Evolutionary conservation across 2,113 vertebrate genomes (phyloP), one percentile per base, ranked within the genome.

Genomic region (Myrmecobius fasciatus): DNA sequence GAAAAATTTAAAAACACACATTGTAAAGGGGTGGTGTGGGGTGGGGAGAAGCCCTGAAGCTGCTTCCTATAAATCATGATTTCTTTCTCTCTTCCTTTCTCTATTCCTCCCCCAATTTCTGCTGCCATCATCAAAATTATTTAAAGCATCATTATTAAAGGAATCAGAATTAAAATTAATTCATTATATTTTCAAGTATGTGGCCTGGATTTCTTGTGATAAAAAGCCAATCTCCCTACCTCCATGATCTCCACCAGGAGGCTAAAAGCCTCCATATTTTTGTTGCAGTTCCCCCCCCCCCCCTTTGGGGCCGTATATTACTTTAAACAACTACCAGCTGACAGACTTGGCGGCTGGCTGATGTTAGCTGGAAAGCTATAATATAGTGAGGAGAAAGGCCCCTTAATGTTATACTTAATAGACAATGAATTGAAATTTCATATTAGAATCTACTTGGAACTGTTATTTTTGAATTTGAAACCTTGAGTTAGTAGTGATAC

Each of bases 281-380:
- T 47, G 75, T 90, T 95, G 92, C 96, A 96, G 96, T 97, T 56
- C 96, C 11, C 11, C 11, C 9, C 6, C 52, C 52, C 53, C 90
- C 97, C 96, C 95, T 97, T 96, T 97, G 88, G 89, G 90, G 89
- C 96, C 90, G 95, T 97, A 2, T 96, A 93, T 93, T 54, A 24
- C 90, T 95, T 95, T 93, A 98, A 96, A 97, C 97, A 96, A 95
- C 93, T 97, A 93, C 91, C 97, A 95, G 95, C 94, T 97, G 96
- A 97, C 96, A 96, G 95, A 91, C 93, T 95, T 94, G 88, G 52
- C 97, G 94, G 94, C 54, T 24, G 92, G 92, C 93, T 94, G 92
- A 53, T 12, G 89, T 60, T 91, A 92, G 54, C 75, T 93, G 0
- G 11, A 96, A 53, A n/a, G 67, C 92, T 49, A 22, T 53, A 47